A percentile compares a stretch with the other conserved stretches of the same genome.
These are phyloP conservation scores for Protosalanx chinensis DNA, from an alignment of 2,797 vertebrate species.

Conservation along the genomic window DNA sequence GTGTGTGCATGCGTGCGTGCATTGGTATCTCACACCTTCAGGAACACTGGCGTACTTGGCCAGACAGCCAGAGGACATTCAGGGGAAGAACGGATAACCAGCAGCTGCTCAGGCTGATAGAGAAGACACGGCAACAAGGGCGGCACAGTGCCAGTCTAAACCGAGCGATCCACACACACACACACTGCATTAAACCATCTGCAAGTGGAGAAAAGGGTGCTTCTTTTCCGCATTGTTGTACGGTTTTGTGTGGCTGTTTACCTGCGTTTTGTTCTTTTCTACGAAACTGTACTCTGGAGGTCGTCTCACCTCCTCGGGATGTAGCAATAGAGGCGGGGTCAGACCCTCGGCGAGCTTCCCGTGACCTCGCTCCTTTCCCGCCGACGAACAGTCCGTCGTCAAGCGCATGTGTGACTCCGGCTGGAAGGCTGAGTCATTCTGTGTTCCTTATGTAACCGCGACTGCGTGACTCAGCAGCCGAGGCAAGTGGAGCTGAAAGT, in stretches of 20 bases:
- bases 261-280: conserved; percentile 30
- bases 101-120: neutral
- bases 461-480: conserved; percentile 2
- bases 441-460: neutral
- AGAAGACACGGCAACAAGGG: neutral
- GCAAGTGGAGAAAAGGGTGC: conserved; percentile 23
- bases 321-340: neutral
- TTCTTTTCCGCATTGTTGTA: neutral
- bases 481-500: neutral
- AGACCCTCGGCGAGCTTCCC: neutral
- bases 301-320: conserved; percentile 8
- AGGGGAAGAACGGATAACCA: neutral
- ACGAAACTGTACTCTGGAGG: conserved; percentile 10
- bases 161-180: neutral
- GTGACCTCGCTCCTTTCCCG: conserved; percentile 38
- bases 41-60: conserved; percentile 34
- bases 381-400: conserved; percentile 13
- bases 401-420: neutral
- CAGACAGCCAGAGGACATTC: neutral
- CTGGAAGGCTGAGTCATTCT: neutral
- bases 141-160: neutral
- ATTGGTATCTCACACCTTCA: conserved; percentile 20
- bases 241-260: conserved; percentile 32
- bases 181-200: neutral
- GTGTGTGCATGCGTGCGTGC: conserved; percentile 15